Percentiles rank a stretch among this genome's conserved stretches.
phyloP scores from a whole-genome alignment of 2,797 vertebrate genomes.

The Pagetopsis macropterus region DNA sequence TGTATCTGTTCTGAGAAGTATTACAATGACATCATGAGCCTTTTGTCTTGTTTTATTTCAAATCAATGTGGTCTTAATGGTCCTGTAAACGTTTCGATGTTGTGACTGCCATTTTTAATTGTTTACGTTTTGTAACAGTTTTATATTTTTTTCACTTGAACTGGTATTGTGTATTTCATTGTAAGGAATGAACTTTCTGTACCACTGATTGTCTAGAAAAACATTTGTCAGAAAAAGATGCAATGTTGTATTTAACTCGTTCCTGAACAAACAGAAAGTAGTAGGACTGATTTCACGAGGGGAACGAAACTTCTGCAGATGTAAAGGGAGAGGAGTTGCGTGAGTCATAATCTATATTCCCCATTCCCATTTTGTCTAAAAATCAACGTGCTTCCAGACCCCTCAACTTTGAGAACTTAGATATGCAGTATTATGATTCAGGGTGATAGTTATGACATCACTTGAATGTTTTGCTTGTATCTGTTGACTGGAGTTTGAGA shows the following conservation, averaged over 20 bases:
- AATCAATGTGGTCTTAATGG: slow-evolving; percentile 45
- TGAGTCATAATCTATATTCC: slow-evolving; percentile 38
- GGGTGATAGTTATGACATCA: slow-evolving; percentile 43
- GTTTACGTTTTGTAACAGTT: slow-evolving; percentile 59
- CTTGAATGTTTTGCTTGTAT: slow-evolving; percentile 49
- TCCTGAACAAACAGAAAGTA: slow-evolving; percentile 29
- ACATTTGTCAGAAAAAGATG: slow-evolving; percentile 38
- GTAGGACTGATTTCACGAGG: slow-evolving; percentile 31
- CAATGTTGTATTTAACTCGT: slow-evolving; percentile 43
- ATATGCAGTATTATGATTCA: slow-evolving; percentile 54
- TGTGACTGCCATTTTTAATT: slow-evolving; percentile 46
- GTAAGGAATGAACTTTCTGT: slow-evolving; percentile 52
- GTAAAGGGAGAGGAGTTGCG: slow-evolving; percentile 22
- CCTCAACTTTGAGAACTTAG: slow-evolving; percentile 44
- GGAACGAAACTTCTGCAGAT: slow-evolving; percentile 32
- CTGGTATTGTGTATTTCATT: slow-evolving; percentile 56
- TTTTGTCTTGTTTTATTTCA: slow-evolving; percentile 65
- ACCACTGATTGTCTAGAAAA: slow-evolving; percentile 52
- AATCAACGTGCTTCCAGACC: slow-evolving; percentile 74
- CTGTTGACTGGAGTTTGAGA: slow-evolving; percentile 28
- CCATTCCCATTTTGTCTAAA: slow-evolving; percentile 49
- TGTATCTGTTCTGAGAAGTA: slow-evolving; percentile 38
- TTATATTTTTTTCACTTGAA: slow-evolving; percentile 52
- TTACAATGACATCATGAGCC: slow-evolving; percentile 58
- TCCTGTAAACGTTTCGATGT: slow-evolving; percentile 48